These are phyloP conservation scores for Nematopogon swammerdamellus DNA, from an alignment of 2,888 invertebrate species.

Conservation along the genomic window DNA sequence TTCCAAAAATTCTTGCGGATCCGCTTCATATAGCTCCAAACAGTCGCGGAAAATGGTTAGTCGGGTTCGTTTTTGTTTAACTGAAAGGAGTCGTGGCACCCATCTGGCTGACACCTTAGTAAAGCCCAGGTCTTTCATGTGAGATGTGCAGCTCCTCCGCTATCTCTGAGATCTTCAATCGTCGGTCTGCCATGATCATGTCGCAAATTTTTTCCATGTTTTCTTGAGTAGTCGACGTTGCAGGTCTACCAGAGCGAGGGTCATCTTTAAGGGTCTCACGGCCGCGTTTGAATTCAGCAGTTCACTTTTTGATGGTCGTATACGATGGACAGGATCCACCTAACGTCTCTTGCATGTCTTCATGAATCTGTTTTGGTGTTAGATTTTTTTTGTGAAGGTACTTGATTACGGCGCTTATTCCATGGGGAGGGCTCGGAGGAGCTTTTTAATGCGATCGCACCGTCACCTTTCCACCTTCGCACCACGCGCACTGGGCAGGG, in stretches of 20 bases:
- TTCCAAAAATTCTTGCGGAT: constrained; percentile 8
- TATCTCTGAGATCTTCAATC: constrained; percentile 11
- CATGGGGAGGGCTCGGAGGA: too few species aligned
- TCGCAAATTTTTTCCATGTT: constrained; percentile 11
- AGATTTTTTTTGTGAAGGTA: too few species aligned
- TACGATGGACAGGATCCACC: constrained; percentile 9
- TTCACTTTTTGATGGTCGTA: constrained; percentile 10
- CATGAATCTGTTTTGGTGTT: too few species aligned
- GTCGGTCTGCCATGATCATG: constrained; percentile 8
- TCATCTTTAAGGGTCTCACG: constrained; percentile 12
- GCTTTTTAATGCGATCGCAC: too few species aligned
- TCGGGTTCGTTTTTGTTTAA: constrained; percentile 5
- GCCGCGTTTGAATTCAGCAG: constrained; percentile 12
- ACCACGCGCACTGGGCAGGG: too few species aligned
- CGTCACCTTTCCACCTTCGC: too few species aligned
- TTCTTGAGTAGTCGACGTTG: constrained; percentile 9
- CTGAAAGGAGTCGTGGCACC: constrained; percentile 3
- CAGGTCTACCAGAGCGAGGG: constrained; percentile 8
- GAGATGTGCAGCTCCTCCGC: constrained; percentile 10
- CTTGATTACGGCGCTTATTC: too few species aligned
- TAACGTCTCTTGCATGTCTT: too few species aligned
- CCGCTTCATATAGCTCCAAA: constrained; percentile 5
- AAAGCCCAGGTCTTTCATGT: constrained; percentile 5
- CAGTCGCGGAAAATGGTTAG: constrained; percentile 4
- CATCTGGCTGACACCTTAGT: too few species aligned